Conservation (phyloP, 2,113 vertebrate genomes). For the Gnathonemus echidnorhynchus region DNA sequence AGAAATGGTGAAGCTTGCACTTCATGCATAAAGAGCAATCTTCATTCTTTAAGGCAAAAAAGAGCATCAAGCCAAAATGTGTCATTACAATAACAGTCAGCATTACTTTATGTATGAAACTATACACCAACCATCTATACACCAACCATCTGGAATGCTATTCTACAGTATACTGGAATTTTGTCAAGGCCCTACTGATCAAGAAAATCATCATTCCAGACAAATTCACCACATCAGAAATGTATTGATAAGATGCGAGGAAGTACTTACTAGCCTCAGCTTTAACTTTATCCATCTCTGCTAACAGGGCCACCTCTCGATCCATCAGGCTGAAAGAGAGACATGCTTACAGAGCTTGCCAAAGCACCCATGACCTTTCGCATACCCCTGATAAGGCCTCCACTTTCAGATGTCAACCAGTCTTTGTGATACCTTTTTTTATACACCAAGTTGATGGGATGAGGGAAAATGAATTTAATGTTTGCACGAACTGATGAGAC, state of each 20-base stretch:
- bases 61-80: neutral
- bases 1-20: neutral
- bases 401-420: neutral
- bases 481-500: neutral
- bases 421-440: neutral
- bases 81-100: neutral
- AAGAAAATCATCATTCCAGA: neutral
- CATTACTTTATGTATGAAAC: neutral
- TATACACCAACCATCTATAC: neutral
- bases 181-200: neutral
- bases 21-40: neutral
- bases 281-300: conserved; percentile 96
- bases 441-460: neutral
- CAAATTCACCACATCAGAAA: neutral
- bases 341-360: neutral
- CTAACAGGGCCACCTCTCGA: conserved; percentile 82
- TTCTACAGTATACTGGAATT: neutral
- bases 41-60: neutral
- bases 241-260: neutral
- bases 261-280: conserved; percentile 84
- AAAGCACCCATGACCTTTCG: conserved; percentile 1
- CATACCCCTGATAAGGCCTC: conserved; percentile 3
- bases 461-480: neutral
- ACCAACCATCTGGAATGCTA: neutral
- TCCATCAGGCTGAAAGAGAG: conserved; percentile 80